Base-by-base conservation (phyloP, 1,140 invertebrate genomes). In the Hylaeus volcanicus region DNA sequence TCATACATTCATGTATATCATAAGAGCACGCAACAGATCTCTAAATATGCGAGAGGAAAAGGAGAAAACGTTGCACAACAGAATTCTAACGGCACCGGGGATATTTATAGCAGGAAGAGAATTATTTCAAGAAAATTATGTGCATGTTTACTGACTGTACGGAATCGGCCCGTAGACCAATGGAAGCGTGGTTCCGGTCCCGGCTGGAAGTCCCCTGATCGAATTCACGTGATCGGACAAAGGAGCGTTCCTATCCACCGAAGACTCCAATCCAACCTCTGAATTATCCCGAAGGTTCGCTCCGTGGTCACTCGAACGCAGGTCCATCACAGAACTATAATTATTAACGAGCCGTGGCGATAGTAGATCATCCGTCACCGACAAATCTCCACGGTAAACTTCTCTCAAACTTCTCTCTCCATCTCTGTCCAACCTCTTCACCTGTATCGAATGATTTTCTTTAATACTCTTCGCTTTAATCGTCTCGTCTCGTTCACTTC, bases 161-260 rank as follows among this genome's bases (percentile, higher is more conserved):
- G 95, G 95, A 74, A 94, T 92, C 66, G 95, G 95, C 80, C 95
- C 95, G 89, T 95, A 95, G 78, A 95, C 89, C 81, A 75, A 91
- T 61, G 94, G 93, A 88, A 95, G 91, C 88, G 94, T 93, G 71
- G 90, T 94, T 86, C 93, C 92, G 89, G 82, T 90, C 81, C 84
- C 79, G 80, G 89, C 60, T n/a, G 82, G 70, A 37, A 63, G 71
- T 79, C 72, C 83, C 66, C 74, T 84, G 72, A 85, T 88, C 76
- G 85, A 79, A 85, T 87, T 91, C 86, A 83, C 84, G 66, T 78
- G 79, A 85, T 89, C 86, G 73, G 78, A 85, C 58, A 80, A 15
- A 79, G 78, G 39, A 56, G 53, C 53, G 14, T 66, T 60, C 56
- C 81, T 83, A 61, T 65, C n/a, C 26, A n/a, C 55, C 26, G 60